Evolutionary conservation across 35 echinoderm and acorn worm species (phyloP).

Genomic region (Ophioderma brevispina): DNA sequence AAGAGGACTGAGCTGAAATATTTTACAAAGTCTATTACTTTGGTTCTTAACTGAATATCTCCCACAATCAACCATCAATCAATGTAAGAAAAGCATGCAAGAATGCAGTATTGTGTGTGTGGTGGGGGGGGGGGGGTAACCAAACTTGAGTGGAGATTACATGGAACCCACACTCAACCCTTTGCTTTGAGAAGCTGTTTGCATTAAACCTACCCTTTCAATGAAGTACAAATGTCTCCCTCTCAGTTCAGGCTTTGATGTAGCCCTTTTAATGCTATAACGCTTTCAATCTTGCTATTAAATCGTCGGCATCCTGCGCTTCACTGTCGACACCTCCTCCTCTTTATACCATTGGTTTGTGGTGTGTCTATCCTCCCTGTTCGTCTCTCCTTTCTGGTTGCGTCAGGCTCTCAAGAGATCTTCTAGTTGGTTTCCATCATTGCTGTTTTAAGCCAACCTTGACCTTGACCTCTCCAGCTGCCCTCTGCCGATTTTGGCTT

Average conservation of each 20-base stretch:
- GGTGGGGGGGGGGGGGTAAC: no score
- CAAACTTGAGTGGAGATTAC: no score
- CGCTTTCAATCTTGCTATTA: not conserved
- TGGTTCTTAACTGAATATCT: no score
- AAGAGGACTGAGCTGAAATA: no score
- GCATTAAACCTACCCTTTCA: no score
- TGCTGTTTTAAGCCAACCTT: constrained; percentile 54
- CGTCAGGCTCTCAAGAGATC: constrained; percentile 19
- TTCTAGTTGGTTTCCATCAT: constrained; percentile 6
- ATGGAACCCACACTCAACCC: no score
- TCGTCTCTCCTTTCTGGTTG: not conserved
- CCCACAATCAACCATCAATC: no score
- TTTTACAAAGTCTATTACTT: no score
- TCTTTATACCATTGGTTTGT: not conserved
- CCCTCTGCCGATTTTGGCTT: constrained; percentile 47
- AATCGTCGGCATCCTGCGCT: not conserved
- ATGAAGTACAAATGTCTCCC: no score
- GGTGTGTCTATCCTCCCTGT: not conserved
- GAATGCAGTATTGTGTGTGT: no score
- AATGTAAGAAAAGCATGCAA: no score
- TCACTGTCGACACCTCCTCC: not conserved
- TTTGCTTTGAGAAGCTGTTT: no score
- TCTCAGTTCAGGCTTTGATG: not conserved
- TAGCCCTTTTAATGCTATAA: not conserved
- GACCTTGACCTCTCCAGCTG: constrained; percentile 75